phyloP scores from a whole-genome alignment of 2,888 invertebrate species.

The Coenonympha arcania region DNA sequence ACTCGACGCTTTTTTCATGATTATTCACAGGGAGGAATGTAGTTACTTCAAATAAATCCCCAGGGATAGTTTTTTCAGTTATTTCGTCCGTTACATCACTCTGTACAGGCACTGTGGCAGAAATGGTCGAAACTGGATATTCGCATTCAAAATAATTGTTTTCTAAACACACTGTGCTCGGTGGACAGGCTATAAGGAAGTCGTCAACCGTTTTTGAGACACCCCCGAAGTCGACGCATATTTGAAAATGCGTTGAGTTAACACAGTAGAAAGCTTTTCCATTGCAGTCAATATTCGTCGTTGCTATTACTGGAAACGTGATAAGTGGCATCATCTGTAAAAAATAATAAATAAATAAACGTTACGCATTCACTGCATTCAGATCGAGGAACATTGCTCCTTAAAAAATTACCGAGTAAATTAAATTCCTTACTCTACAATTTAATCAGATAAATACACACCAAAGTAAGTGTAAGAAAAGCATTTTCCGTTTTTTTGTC shows the following conservation, averaged over 20 bases:
- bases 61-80: conserved; percentile 3
- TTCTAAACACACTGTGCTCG: conserved; percentile 46
- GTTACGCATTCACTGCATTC: too few relatives aligned
- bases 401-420: too few relatives aligned
- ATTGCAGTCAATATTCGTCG: conserved; percentile 55
- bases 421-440: too few relatives aligned
- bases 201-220: conserved; percentile 56
- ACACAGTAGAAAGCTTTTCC: conserved; percentile 66
- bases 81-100: conserved; percentile 30
- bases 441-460: too few relatives aligned
- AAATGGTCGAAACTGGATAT: conserved; percentile 36
- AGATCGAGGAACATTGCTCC: too few relatives aligned
- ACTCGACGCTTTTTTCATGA: conserved; percentile 6
- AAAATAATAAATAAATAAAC: too few relatives aligned
- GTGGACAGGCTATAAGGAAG: conserved; percentile 55
- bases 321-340: conserved; percentile 48
- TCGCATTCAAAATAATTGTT: conserved; percentile 61
- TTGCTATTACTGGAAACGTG: conserved; percentile 33
- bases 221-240: conserved; percentile 64
- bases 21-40: conserved; percentile 4
- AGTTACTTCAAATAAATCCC: conserved; percentile 14
- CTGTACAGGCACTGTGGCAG: conserved; percentile 21
- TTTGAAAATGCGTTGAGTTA: conserved; percentile 64
- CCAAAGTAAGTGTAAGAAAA: conserved; percentile 43
- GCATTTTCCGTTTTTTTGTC: conserved; percentile 39